Conservation (phyloP, 2,113 vertebrate genomes). For the Microcebus ravelobensis region DNA sequence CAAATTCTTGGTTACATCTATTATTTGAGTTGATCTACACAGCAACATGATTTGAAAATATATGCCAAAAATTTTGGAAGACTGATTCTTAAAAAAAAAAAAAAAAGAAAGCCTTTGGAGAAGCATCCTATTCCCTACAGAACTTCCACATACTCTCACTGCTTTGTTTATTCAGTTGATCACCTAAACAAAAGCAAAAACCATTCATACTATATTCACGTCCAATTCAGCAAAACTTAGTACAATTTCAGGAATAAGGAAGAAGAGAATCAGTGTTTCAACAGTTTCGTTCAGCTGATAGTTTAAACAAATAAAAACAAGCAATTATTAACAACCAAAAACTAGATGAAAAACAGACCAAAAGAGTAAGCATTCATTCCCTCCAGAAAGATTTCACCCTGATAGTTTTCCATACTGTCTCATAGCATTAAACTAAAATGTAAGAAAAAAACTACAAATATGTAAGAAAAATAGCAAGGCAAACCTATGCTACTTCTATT, state of each 20-base stretch:
- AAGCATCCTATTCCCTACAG: not conserved
- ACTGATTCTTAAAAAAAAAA: not conserved
- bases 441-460: not conserved
- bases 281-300: slow-evolving; percentile 15
- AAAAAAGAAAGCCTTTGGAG: not conserved
- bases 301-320: slow-evolving; percentile 51
- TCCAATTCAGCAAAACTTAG: not conserved
- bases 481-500: not conserved
- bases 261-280: slow-evolving; percentile 30
- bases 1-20: slow-evolving; percentile 19
- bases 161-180: slow-evolving; percentile 19
- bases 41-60: slow-evolving; percentile 19
- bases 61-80: not conserved
- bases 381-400: not conserved
- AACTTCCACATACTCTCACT: not conserved
- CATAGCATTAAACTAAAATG: not conserved
- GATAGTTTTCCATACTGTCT: not conserved
- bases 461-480: slow-evolving; percentile 9
- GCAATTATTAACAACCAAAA: slow-evolving; percentile 28
- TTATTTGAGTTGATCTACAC: not conserved
- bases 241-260: slow-evolving; percentile 3
- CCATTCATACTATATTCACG: not conserved
- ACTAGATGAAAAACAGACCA: slow-evolving; percentile 13
- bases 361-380: slow-evolving; percentile 19
- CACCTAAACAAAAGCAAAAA: slow-evolving; percentile 3